phyloP scores from a whole-genome alignment of 2,888 invertebrate genomes.

The Ctenicera cuprea region DNA sequence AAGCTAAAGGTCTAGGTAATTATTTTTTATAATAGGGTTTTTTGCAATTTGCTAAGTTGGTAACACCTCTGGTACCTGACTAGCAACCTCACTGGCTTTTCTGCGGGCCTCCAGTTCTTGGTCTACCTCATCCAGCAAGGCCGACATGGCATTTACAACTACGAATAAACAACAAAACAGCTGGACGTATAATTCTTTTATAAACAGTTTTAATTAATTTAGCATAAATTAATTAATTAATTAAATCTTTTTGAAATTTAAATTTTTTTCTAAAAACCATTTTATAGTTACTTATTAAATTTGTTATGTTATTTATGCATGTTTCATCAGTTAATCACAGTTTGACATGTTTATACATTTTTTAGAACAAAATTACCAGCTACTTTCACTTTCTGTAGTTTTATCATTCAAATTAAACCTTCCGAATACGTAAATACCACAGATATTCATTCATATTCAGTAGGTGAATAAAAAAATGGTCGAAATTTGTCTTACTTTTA shows the following conservation, averaged over 20 bases:
- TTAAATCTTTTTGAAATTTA: too few species aligned
- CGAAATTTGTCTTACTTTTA: too few species aligned
- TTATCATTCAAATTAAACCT: too few species aligned
- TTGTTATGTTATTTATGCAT: background rate
- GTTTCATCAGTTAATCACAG: too few species aligned
- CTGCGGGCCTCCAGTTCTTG: constrained; percentile 79
- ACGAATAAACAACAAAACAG: constrained; percentile 70
- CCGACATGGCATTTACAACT: constrained; percentile 88
- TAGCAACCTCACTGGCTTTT: constrained; percentile 58
- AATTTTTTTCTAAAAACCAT: background rate
- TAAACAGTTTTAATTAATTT: constrained; percentile 6
- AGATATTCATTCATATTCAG: too few species aligned
- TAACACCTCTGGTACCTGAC: constrained; percentile 47
- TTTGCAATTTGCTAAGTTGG: constrained; percentile 43
- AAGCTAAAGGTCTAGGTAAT: constrained; percentile 33
- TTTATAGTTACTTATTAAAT: background rate
- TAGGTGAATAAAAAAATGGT: too few species aligned
- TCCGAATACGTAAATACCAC: too few species aligned
- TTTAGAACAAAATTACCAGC: too few species aligned
- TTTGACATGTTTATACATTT: too few species aligned
- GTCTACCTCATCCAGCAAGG: constrained; percentile 87
- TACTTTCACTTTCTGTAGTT: too few species aligned
- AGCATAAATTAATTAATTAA: background rate
- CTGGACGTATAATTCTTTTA: constrained; percentile 39
- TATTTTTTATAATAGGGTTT: constrained; percentile 32